Evolutionary conservation across 2,113 vertebrate genomes (phyloP).

Genomic region (Alosa alosa): DNA sequence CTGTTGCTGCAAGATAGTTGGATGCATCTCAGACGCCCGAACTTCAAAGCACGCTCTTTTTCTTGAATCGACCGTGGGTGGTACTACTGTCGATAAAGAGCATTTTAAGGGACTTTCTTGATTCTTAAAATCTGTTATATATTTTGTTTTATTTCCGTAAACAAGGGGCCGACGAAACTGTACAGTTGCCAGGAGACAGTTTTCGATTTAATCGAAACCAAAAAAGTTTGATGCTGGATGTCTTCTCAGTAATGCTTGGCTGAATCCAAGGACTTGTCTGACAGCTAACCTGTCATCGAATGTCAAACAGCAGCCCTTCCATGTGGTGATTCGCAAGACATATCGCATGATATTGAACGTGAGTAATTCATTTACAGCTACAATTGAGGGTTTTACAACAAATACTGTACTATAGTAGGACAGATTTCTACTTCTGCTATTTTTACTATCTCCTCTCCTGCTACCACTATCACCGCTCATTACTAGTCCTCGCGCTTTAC

Average conservation of each 20-base stretch:
- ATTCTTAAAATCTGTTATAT: neutral
- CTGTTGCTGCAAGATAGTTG: neutral
- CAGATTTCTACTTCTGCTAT: no score
- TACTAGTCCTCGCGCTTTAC: no score
- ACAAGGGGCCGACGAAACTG: neutral
- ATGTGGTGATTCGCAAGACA: neutral
- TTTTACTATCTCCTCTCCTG: no score
- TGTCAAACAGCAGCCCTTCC: neutral
- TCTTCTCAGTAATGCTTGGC: neutral
- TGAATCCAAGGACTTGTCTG: neutral
- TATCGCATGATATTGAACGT: neutral
- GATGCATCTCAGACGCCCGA: neutral
- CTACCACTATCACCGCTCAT: no score
- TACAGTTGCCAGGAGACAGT: neutral
- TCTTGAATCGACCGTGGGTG: neutral
- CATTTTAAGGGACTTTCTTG: neutral
- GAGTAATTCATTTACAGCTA: neutral
- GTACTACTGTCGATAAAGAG: neutral
- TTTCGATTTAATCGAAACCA: neutral
- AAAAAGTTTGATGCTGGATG: constrained; percentile 10
- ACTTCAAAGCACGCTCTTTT: neutral
- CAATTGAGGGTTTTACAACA: neutral
- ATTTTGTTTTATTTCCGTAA: neutral
- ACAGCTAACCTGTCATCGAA: neutral
- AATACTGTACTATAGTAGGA: neutral